Base-by-base conservation (phyloP, 1,140 invertebrate genomes). In the Geopemphigus sp. region DNA sequence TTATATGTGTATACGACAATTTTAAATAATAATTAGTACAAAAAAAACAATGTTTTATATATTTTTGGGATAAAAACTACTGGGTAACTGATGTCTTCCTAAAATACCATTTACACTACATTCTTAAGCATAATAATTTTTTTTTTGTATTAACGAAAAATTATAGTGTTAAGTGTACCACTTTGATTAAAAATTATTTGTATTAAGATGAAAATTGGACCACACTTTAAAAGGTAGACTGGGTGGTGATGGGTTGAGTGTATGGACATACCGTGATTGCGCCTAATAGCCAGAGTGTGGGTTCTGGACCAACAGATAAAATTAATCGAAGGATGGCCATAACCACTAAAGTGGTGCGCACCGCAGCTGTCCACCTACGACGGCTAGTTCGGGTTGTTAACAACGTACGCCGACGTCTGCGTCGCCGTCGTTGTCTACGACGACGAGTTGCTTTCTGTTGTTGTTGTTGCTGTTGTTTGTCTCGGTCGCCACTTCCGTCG, bases 241-340 rank as follows among this genome's bases (percentile, higher is more conserved):
- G 8, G 8, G 3, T 39, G 8, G 32, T 4, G 32, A 39, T 39
- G 32, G 1, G 10, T n/a, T n/a, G 17, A 56, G 22, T 10, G 26
- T 14, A 32, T 57, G 22, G 17, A 72, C 85, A 85, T 85, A 93
- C 93, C 83, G 95, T 96, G 59, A 94, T 86, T 80, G 92, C 90
- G 76, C 95, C 96, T 50, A 98, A 87, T 53, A 96, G 85, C 88
- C 89, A 92, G 24, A 97, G 86, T 4, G 96, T 95, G n/a, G 94
- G 93, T 86, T 95, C 93, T 54, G 96, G 93, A 14, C 96, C 96
- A 61, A 96, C 87, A 14, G 94, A 92, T 85, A 93, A 96, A 85
- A 98, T 97, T 83, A 96, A 89, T 82, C 94, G 87, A 61, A 96
- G 86, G 83, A 97, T 95, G 64, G 91, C 91, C 59, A 92, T 92